phyloP scores from a whole-genome alignment of 1,140 invertebrate genomes.

The Hycleus phaleratus region DNA sequence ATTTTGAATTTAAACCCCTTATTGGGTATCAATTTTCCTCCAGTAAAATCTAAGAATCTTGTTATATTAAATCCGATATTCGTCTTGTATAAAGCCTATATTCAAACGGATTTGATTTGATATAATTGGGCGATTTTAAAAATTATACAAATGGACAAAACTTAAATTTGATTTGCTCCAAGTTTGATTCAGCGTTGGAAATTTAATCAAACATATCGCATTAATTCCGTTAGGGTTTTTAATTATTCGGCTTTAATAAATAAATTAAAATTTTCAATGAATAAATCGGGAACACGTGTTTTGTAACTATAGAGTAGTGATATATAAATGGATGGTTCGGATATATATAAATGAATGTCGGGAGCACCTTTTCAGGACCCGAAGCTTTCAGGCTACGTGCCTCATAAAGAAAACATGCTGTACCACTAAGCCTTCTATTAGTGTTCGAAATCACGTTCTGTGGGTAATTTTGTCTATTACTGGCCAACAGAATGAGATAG shows the following conservation, averaged over 20 bases:
- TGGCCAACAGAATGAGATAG: slow-evolving; percentile 3
- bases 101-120: too few relatives aligned
- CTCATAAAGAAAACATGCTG: slow-evolving; percentile 40
- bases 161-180: too few relatives aligned
- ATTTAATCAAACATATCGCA: too few relatives aligned
- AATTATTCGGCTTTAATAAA: background rate
- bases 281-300: slow-evolving; percentile 5
- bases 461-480: slow-evolving; percentile 34
- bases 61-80: too few relatives aligned
- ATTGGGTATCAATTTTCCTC: too few relatives aligned
- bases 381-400: slow-evolving; percentile 30
- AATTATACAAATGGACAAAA: too few relatives aligned
- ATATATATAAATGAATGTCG: slow-evolving; percentile 6
- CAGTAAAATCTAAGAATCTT: too few relatives aligned
- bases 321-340: too few relatives aligned
- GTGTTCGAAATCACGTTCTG: slow-evolving; percentile 35
- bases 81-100: too few relatives aligned
- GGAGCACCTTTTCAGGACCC: slow-evolving; percentile 24
- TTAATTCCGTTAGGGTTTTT: background rate
- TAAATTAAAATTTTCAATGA: slow-evolving; percentile 9
- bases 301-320: background rate
- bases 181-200: too few relatives aligned
- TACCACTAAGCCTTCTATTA: slow-evolving; percentile 36
- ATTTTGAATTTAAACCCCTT: too few relatives aligned
- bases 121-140: too few relatives aligned